Evolutionary conservation across 2,113 vertebrate species (phyloP), one percentile per base, ranked within the genome.

Genomic region (Gnathonemus longibarbis): DNA sequence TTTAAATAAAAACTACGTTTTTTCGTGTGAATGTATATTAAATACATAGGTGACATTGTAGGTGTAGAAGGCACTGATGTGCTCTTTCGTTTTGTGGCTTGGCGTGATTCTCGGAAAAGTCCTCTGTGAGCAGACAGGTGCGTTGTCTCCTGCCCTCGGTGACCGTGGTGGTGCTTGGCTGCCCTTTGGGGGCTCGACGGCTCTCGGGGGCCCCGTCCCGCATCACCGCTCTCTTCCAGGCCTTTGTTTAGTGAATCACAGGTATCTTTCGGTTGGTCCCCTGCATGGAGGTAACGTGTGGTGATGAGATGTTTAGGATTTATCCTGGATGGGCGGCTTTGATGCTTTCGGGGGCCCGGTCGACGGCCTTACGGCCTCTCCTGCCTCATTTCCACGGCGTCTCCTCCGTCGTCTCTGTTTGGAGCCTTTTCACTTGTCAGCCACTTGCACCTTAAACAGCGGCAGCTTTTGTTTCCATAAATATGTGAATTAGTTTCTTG

Each of bases 391-490:
- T 50, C 70, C n/a, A 90, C 92, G 91, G 93, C 39, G 84, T 88
- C 74, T 88, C 58, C n/a, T 66, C 56, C 92, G 89, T 27, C 50
- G 24, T 5, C 56, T n/a, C 56, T 8, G 9, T 31, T 13, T 13
- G 27, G 27, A 70, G 10, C n/a, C 17, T 80, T 35, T 49, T 31
- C 49, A 19, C 91, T 91, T 94, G 91, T 89, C 93, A 89, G 92
- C 92, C 89, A 91, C 91, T 93, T 93, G 93, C 94, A 94, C 94
- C 93, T 95, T 93, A 93, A 93, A 91, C 94, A 93, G 93, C 93
- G 91, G 90, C 90, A 52, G 91, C 94, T 96, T 96, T 95, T 96
- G 94, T 95, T 94, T 96, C 96, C 90, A 95, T 96, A 95, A 96
- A 95, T 94, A 94, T 94, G 95, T 96, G 95, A 94, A 94, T 96